Evolutionary conservation across 2,888 invertebrate species (phyloP).

Genomic region (Gymnoscelis rufifasciata): DNA sequence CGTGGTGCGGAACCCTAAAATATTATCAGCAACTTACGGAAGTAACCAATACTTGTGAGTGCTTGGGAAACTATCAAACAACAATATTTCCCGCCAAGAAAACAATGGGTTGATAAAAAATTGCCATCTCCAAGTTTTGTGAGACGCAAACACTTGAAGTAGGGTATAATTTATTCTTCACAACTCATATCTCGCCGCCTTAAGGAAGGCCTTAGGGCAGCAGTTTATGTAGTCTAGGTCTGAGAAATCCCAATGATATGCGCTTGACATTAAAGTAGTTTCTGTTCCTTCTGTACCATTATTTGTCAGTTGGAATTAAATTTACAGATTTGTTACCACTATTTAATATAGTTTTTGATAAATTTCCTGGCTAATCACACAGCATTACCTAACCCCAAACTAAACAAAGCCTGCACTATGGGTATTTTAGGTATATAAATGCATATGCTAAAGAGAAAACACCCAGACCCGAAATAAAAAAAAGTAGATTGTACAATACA

Average conservation of each 20-base stretch:
- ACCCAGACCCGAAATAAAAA: no score
- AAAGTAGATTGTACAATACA: no score
- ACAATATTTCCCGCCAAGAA: constrained; percentile 44
- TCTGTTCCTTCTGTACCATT: no score
- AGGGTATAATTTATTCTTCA: constrained; percentile 55
- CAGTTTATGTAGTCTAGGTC: constrained; percentile 7
- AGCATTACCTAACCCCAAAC: no score
- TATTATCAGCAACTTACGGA: constrained; percentile 16
- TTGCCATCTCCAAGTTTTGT: constrained; percentile 30
- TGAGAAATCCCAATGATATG: background rate
- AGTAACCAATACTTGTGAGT: constrained; percentile 43
- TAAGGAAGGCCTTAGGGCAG: constrained; percentile 29
- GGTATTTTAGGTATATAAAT: no score
- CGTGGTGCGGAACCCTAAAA: constrained; percentile 17
- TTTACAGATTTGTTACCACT: no score
- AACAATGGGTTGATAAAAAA: constrained; percentile 45
- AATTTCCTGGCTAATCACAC: no score
- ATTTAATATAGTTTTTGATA: no score
- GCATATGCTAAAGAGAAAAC: no score
- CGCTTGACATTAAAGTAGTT: no score
- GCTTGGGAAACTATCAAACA: constrained; percentile 43
- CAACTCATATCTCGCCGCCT: constrained; percentile 49
- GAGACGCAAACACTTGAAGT: constrained; percentile 41
- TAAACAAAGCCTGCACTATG: no score
- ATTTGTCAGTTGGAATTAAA: no score